These are phyloP conservation scores for Nansenia antarctica DNA, from an alignment of 2,113 vertebrate genomes.

Conservation along the genomic window DNA sequence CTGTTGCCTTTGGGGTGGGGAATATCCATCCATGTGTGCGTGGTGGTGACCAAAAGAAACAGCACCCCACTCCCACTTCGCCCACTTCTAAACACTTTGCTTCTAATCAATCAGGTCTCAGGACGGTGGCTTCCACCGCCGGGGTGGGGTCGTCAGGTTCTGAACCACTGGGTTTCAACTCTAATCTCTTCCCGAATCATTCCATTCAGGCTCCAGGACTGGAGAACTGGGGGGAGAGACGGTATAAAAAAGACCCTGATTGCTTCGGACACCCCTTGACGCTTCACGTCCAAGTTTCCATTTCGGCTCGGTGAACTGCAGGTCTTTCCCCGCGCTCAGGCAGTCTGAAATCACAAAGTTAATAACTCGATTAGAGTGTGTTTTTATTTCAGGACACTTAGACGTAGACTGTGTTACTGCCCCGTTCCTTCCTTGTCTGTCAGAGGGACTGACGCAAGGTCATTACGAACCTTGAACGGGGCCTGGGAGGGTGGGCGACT, in stretches of 20 bases:
- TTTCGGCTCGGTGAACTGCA: slow-evolving; percentile 22
- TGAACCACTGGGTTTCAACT: slow-evolving; percentile 19
- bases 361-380: slow-evolving; percentile 44
- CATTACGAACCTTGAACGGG: slow-evolving; percentile 43
- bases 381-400: slow-evolving; percentile 27
- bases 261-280: slow-evolving; percentile 1
- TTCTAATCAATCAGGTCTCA: slow-evolving; percentile 42
- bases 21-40: background rate
- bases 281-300: slow-evolving; percentile 10
- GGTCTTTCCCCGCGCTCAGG: slow-evolving; percentile 13
- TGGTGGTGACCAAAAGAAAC: background rate
- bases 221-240: slow-evolving; percentile 24
- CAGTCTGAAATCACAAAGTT: slow-evolving; percentile 28
- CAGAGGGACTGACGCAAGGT: slow-evolving; percentile 26
- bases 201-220: slow-evolving; percentile 14
- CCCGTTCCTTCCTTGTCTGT: slow-evolving; percentile 26
- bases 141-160: slow-evolving; percentile 33
- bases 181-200: slow-evolving; percentile 31
- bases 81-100: slow-evolving; percentile 52
- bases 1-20: slow-evolving; percentile 33
- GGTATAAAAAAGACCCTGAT: background rate
- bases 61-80: background rate
- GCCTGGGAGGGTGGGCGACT: slow-evolving; percentile 33
- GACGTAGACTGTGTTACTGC: slow-evolving; percentile 3
- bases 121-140: slow-evolving; percentile 26